Evolutionary conservation across 2,888 invertebrate genomes (phyloP).

Genomic region (Stratiomys singularior): DNA sequence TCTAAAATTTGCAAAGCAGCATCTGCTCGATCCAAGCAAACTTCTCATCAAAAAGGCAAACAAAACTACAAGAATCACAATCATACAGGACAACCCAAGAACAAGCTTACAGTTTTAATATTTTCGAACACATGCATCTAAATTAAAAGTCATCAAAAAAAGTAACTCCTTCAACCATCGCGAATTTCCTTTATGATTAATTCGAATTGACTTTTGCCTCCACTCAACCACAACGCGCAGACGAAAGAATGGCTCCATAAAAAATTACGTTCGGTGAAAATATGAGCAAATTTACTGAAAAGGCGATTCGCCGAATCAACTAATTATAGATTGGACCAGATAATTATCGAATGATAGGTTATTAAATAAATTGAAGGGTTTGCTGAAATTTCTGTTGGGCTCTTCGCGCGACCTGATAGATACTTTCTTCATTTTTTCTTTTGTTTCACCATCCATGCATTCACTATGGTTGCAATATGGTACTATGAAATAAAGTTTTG

Average conservation of each 20-base stretch:
- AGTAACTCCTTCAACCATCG: constrained; percentile 14
- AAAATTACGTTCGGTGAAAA: background rate
- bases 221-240: background rate
- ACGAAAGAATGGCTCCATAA: background rate
- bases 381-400: background rate
- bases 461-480: constrained; percentile 20
- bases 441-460: too few relatives aligned
- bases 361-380: constrained; percentile 34
- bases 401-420: constrained; percentile 6
- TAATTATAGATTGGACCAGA: constrained; percentile 21
- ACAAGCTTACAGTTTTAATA: too few relatives aligned
- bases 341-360: constrained; percentile 37
- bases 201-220: constrained; percentile 12
- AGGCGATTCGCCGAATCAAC: constrained; percentile 33
- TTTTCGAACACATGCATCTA: too few relatives aligned
- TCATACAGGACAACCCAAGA: too few relatives aligned
- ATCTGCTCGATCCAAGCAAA: too few relatives aligned
- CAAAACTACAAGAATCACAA: too few relatives aligned
- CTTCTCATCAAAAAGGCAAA: too few relatives aligned
- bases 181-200: constrained; percentile 1
- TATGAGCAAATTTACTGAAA: background rate
- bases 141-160: constrained; percentile 36
- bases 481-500: background rate
- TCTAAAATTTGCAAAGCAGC: too few relatives aligned
- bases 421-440: background rate